phyloP scores from a whole-genome alignment of 1,140 invertebrate species.

The Mamestra configurata region DNA sequence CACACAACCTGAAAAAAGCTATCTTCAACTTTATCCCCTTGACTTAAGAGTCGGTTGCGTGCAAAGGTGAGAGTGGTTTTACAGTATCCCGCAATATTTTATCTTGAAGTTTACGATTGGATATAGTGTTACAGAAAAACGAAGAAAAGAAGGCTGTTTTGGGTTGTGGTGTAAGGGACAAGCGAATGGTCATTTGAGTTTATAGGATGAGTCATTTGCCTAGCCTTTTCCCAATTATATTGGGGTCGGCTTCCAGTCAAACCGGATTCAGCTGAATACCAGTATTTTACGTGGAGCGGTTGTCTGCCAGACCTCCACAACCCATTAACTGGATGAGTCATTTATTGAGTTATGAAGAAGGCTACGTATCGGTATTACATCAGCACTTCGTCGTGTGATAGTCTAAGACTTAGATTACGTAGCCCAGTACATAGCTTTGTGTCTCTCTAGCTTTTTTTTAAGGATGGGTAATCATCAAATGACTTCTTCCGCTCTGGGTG shows the following conservation, averaged over 20 bases:
- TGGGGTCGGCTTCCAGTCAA: too few relatives aligned
- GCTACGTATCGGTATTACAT: background rate
- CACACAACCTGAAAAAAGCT: background rate
- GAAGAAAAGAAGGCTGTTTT: constrained; percentile 58
- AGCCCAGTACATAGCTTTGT: too few relatives aligned
- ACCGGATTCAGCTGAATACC: too few relatives aligned
- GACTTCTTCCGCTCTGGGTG: too few relatives aligned
- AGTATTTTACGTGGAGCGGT: too few relatives aligned
- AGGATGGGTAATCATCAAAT: too few relatives aligned
- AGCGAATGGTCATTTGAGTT: too few relatives aligned
- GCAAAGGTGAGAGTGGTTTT: constrained; percentile 17
- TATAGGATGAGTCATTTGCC: too few relatives aligned
- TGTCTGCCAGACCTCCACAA: too few relatives aligned
- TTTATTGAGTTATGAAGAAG: background rate
- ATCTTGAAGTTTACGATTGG: constrained; percentile 64
- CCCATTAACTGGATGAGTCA: background rate
- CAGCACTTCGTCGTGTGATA: background rate
- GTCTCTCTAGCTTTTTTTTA: too few relatives aligned
- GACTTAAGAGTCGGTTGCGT: constrained; percentile 6
- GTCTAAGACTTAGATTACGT: too few relatives aligned
- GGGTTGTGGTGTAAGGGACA: constrained; percentile 51
- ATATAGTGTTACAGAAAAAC: constrained; percentile 65
- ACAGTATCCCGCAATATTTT: constrained; percentile 63
- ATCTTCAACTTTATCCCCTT: constrained; percentile 25
- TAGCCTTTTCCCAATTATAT: background rate